phyloP scores from a whole-genome alignment of 2,888 invertebrate genomes.

The Psylliodes chrysocephalus region DNA sequence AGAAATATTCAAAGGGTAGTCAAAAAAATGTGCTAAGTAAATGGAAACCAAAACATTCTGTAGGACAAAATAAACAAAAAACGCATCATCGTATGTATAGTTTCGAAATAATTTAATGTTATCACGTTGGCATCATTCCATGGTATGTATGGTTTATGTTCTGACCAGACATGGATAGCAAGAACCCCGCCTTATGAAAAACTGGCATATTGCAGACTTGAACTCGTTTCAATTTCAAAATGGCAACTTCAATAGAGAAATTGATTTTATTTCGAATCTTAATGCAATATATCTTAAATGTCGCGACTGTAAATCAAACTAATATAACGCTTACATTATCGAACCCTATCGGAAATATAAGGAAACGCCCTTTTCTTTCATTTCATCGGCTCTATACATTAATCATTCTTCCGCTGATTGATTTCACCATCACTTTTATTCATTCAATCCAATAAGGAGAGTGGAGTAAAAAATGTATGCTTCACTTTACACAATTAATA shows the following conservation, averaged over 20 bases:
- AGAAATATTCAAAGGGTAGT: too few relatives aligned
- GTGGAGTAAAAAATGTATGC: neutral
- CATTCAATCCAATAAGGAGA: slow-evolving; percentile 13
- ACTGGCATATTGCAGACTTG: slow-evolving; percentile 55
- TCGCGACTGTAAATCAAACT: slow-evolving; percentile 55
- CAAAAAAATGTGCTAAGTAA: too few relatives aligned
- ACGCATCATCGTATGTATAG: slow-evolving; percentile 35
- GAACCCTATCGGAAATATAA: slow-evolving; percentile 49
- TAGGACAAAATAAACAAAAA: neutral
- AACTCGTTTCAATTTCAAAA: slow-evolving; percentile 59
- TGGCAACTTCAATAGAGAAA: slow-evolving; percentile 56
- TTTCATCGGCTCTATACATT: slow-evolving; percentile 24
- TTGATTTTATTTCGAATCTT: slow-evolving; percentile 52
- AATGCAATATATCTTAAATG: slow-evolving; percentile 51
- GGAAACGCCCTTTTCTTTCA: slow-evolving; percentile 41
- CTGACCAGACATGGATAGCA: slow-evolving; percentile 52
- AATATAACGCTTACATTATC: slow-evolving; percentile 58
- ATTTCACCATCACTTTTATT: slow-evolving; percentile 12
- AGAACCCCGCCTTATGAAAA: slow-evolving; percentile 55
- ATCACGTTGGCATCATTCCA: slow-evolving; percentile 57
- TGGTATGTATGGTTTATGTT: slow-evolving; percentile 54
- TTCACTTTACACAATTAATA: slow-evolving; percentile 10
- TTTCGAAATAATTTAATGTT: slow-evolving; percentile 50
- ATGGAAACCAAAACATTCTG: neutral
- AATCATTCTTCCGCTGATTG: slow-evolving; percentile 28